phyloP scores from a whole-genome alignment of 2,888 invertebrate species.

The Ectemnius lituratus region DNA sequence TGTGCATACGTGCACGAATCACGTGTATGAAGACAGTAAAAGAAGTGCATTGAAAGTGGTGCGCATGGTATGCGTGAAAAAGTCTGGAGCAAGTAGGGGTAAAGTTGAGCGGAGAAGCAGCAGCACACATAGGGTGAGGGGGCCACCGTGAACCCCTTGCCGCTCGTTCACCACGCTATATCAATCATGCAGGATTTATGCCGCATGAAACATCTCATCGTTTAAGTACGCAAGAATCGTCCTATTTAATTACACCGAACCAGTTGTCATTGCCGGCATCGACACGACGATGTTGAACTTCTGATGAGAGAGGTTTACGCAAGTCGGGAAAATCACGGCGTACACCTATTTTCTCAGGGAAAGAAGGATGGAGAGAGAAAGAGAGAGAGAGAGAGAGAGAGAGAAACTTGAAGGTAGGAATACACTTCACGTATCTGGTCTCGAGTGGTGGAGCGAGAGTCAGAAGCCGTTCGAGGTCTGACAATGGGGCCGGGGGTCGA shows the following conservation, averaged over 20 bases:
- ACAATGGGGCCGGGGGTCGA: constrained; percentile 29
- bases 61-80: not conserved
- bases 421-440: not conserved
- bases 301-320: not conserved
- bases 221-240: not conserved
- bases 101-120: constrained; percentile 23
- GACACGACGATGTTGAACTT: not conserved
- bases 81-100: constrained; percentile 13
- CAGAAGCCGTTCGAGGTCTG: constrained; percentile 13
- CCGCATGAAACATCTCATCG: not conserved
- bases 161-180: not conserved
- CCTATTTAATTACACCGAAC: not conserved
- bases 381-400: too few relatives aligned
- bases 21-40: not conserved
- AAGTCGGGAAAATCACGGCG: too few relatives aligned
- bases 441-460: not conserved
- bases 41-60: not conserved
- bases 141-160: not conserved
- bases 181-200: constrained; percentile 2
- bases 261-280: not conserved
- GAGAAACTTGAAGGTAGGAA: not conserved
- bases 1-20: not conserved
- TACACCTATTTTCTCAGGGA: too few relatives aligned
- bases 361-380: too few relatives aligned
- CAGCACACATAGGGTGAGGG: not conserved